Evolutionary conservation across 2,888 invertebrate species (phyloP), one percentile per base, ranked within the genome.

Genomic region (Sarcophaga rosellei): DNA sequence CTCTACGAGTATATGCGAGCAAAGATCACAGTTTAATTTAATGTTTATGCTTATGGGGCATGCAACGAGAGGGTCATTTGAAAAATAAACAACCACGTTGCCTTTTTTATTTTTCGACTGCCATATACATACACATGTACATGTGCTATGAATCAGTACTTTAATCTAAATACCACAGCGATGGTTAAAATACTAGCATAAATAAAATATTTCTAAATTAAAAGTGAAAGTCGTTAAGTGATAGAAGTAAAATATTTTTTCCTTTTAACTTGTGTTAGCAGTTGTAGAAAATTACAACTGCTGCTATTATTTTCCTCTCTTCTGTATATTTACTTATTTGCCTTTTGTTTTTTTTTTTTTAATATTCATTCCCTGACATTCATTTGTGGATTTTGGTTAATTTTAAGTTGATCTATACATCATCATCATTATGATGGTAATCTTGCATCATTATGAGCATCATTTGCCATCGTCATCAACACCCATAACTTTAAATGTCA

Each of bases 401-500:
- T 69, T 57, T 47, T 59, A 15, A 69, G 62, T 62, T 83, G 65
- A 73, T 84, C 78, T 69, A 47, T 47, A 79, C 65, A 69, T 74
- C 61, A 74, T 68, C 10, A 57, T 47, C 44, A 20, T 10, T 25
- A 70, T 70, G 53, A 35, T 65, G 59, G 59, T 35, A 35, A 35
- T 35, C 35, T 35, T 35, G 11, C 59, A 21, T 72, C 45, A 44
- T 72, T n/a, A 62, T 17, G 35, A 25, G n/a, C 74, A 47, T 59
- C 69, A 65, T 59, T 53, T 45, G 63, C 35, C 69, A 63, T 63
- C 47, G 62, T 25, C 53, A 69, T 47, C 47, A 23, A 69, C 85
- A 81, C 81, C 83, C 83, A 81, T 81, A 83, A 81, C 78, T 84
- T 53, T 72, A 75, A 81, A 84, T 78, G 86, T 86, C 86, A 86